Percentiles rank a stretch among this genome's conserved stretches.
Conservation (phyloP, 2,888 invertebrate species). For the Vesta saturnalis region DNA sequence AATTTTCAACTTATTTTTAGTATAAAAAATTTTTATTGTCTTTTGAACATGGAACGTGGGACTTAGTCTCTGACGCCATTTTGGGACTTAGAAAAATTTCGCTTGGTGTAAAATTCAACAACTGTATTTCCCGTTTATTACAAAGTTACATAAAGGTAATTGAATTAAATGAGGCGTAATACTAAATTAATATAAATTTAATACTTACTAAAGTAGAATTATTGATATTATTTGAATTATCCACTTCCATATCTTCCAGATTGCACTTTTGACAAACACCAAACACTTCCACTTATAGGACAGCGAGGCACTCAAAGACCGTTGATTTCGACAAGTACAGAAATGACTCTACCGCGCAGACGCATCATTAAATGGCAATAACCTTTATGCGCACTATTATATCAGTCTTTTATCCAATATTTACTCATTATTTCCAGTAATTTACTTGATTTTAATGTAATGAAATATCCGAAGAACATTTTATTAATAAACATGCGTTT, state of each 20-base stretch:
- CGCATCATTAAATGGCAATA: constrained; percentile 54
- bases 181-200: constrained; percentile 45
- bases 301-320: constrained; percentile 41
- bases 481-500: not conserved
- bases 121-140: constrained; percentile 10
- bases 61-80: constrained; percentile 86
- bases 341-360: constrained; percentile 70
- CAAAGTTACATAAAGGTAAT: constrained; percentile 18
- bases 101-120: constrained; percentile 36
- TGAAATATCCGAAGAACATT: not conserved
- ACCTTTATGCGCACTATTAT: constrained; percentile 37
- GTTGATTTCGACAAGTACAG: constrained; percentile 65
- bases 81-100: constrained; percentile 83
- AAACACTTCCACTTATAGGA: constrained; percentile 27
- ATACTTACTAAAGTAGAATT: constrained; percentile 70
- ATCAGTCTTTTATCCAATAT: not conserved
- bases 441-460: not conserved
- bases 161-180: not conserved
- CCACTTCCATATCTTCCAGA: constrained; percentile 74
- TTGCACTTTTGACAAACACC: constrained; percentile 47
- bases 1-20: not conserved
- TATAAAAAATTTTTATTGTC: not conserved
- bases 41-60: constrained; percentile 61
- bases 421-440: not conserved
- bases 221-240: constrained; percentile 70